These are phyloP conservation scores for Zapornia atra DNA, from an alignment of 2,113 vertebrate genomes.

Conservation along the genomic window DNA sequence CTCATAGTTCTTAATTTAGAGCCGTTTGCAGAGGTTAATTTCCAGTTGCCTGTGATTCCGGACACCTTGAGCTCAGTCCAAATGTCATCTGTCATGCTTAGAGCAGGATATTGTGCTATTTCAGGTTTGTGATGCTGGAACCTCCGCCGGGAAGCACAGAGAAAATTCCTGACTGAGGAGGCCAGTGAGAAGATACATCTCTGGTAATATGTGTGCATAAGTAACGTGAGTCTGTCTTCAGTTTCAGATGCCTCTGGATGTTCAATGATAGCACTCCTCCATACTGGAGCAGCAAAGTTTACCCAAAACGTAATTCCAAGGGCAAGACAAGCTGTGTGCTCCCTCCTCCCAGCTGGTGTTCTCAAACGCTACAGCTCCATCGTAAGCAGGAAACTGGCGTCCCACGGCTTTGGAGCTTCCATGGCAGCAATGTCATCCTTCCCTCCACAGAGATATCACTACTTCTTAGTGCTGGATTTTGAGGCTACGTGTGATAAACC, in stretches of 20 bases:
- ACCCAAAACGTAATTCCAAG: conserved; percentile 76
- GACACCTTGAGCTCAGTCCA: neutral
- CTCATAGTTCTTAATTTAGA: conserved; percentile 4
- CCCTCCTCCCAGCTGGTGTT: conserved; percentile 63
- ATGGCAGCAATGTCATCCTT: conserved; percentile 86
- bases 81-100: neutral
- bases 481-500: conserved; percentile 86
- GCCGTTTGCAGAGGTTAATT: neutral
- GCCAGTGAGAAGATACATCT: neutral
- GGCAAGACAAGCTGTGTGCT: conserved; percentile 74
- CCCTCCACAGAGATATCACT: conserved; percentile 86
- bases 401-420: conserved; percentile 83
- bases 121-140: neutral
- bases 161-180: neutral
- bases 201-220: neutral
- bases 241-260: conserved; percentile 84
- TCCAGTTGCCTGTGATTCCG: neutral
- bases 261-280: conserved; percentile 81
- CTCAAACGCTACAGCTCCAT: conserved; percentile 77
- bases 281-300: conserved; percentile 81
- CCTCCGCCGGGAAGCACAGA: neutral
- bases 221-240: conserved; percentile 73
- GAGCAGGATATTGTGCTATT: neutral
- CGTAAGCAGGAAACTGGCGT: conserved; percentile 83
- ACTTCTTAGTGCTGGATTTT: conserved; percentile 89